Percentiles rank a stretch among this genome's conserved stretches.
Evolutionary conservation across 2,797 vertebrate genomes (phyloP).

Genomic region (Syngnathus acus): DNA sequence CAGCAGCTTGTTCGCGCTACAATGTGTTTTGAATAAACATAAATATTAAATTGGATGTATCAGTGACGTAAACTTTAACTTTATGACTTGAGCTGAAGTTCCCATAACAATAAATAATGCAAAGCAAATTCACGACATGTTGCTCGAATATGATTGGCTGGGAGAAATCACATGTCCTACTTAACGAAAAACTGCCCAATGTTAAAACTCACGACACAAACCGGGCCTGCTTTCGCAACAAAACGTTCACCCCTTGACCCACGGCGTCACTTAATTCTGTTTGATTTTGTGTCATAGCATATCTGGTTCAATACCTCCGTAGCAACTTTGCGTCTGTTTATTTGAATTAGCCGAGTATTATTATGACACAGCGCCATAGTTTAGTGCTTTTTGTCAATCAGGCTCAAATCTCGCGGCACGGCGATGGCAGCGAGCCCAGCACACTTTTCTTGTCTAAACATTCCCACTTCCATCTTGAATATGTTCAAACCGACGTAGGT

Average conservation of each 20-base stretch:
- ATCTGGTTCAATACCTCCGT: constrained; percentile 37
- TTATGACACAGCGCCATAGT: constrained; percentile 54
- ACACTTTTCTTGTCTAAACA: constrained; percentile 36
- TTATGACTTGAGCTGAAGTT: not conserved
- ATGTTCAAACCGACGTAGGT: constrained; percentile 37
- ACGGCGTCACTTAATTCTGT: not conserved
- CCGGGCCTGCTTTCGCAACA: not conserved
- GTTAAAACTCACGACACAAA: not conserved
- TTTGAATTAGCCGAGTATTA: constrained; percentile 51
- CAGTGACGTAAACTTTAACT: not conserved
- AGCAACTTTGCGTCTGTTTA: constrained; percentile 42
- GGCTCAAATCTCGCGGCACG: constrained; percentile 31
- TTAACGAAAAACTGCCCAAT: not conserved
- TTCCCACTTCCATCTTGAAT: constrained; percentile 26
- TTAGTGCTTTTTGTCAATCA: constrained; percentile 46
- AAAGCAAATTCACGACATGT: not conserved
- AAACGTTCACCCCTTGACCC: not conserved
- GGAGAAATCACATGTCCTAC: not conserved
- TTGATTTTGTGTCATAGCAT: constrained; percentile 13
- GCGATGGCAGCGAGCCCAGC: constrained; percentile 30
- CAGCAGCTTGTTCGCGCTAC: not conserved
- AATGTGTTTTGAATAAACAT: constrained; percentile 1
- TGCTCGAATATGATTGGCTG: not conserved
- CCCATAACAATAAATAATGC: not conserved
- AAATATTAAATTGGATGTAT: not conserved